phyloP scores from a whole-genome alignment of 2,888 invertebrate genomes.

The Argyresthia goedartella region DNA sequence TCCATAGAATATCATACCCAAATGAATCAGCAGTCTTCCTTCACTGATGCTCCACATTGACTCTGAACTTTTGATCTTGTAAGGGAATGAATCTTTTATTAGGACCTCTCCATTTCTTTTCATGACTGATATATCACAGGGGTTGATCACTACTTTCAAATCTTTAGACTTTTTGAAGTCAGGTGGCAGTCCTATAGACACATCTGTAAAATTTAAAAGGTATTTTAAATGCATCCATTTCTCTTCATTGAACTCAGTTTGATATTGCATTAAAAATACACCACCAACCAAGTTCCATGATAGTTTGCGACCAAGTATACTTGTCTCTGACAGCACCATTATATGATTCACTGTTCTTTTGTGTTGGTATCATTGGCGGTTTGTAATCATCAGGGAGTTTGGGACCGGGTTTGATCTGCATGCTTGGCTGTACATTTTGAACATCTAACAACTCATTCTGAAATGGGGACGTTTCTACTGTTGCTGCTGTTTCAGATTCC shows the following conservation, averaged over 20 bases:
- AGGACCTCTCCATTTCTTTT: slow-evolving; percentile 48
- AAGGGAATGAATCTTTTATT: slow-evolving; percentile 75
- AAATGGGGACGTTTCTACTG: no score
- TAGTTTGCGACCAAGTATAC: slow-evolving; percentile 90
- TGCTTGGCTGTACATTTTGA: no score
- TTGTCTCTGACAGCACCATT: slow-evolving; percentile 84
- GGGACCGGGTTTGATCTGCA: no score
- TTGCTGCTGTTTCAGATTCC: slow-evolving; percentile 1
- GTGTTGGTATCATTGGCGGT: slow-evolving; percentile 47
- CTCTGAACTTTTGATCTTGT: slow-evolving; percentile 78
- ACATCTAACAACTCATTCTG: no score
- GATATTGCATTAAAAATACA: no score
- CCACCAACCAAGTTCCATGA: slow-evolving; percentile 75
- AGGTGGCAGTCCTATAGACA: slow-evolving; percentile 72
- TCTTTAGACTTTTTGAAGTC: slow-evolving; percentile 75
- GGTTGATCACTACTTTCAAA: slow-evolving; percentile 73
- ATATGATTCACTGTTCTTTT: slow-evolving; percentile 71
- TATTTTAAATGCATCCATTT: no score
- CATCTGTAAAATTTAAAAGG: slow-evolving; percentile 47
- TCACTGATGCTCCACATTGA: slow-evolving; percentile 82
- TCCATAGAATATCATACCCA: slow-evolving; percentile 33
- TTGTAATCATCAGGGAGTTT: slow-evolving; percentile 29
- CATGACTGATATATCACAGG: slow-evolving; percentile 37
- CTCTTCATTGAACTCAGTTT: no score
- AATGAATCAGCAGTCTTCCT: slow-evolving; percentile 72